Evolutionary conservation across 2,888 invertebrate genomes (phyloP).

Genomic region (Acanthosepion esculentum): DNA sequence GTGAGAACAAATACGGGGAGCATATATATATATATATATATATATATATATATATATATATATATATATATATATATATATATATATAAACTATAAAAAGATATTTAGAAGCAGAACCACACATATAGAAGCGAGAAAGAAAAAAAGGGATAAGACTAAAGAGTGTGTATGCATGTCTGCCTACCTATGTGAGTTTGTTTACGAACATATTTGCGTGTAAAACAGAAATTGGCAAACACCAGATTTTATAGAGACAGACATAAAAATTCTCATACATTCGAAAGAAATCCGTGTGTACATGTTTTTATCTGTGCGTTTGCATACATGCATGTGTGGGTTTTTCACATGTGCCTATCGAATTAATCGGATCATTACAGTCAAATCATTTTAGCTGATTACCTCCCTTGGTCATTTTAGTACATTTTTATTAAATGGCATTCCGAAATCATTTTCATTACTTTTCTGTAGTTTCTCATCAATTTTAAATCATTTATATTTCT

Average conservation of each 20-base stretch:
- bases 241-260: not conserved
- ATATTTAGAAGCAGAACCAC: no score
- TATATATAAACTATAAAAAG: no score
- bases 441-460: not conserved
- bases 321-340: not conserved
- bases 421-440: not conserved
- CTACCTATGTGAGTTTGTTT: not conserved
- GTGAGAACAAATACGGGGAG: not conserved
- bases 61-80: no score
- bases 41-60: no score
- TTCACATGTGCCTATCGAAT: not conserved
- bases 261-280: not conserved
- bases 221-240: not conserved
- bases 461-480: not conserved
- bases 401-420: not conserved
- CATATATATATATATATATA: no score
- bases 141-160: no score
- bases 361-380: slow-evolving; percentile 16
- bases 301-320: not conserved
- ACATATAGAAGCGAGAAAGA: no score
- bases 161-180: not conserved
- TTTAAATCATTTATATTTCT: not conserved
- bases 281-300: not conserved
- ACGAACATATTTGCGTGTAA: not conserved
- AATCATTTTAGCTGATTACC: not conserved